Percentiles rank a stretch among this genome's conserved stretches.
These are phyloP conservation scores for Campoplex capitator DNA, from an alignment of 2,888 invertebrate genomes.

Conservation along the genomic window DNA sequence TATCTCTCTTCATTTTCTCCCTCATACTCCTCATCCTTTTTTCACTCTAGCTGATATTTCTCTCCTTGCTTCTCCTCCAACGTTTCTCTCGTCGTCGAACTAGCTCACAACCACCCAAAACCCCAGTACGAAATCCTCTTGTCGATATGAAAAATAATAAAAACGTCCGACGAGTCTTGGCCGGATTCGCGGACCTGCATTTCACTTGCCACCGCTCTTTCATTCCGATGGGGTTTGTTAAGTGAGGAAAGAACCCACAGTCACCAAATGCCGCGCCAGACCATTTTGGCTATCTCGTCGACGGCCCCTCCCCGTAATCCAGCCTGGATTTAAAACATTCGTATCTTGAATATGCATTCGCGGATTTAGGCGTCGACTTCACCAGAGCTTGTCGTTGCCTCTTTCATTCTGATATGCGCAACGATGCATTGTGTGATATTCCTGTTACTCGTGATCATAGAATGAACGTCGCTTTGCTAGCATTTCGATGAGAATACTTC, in stretches of 20 bases:
- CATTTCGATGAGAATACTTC: constrained; percentile 37
- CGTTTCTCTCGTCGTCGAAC: constrained; percentile 60
- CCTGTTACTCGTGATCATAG: constrained; percentile 50
- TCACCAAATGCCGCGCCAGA: constrained; percentile 33
- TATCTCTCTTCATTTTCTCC: constrained; percentile 65
- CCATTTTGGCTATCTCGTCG: constrained; percentile 60
- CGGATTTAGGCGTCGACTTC: constrained; percentile 75
- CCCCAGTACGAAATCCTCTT: constrained; percentile 68
- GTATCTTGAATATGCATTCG: constrained; percentile 83
- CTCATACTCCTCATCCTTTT: constrained; percentile 65
- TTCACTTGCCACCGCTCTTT: constrained; percentile 61
- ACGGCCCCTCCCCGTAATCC: constrained; percentile 78
- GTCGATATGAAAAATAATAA: constrained; percentile 82
- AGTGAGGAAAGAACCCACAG: constrained; percentile 33
- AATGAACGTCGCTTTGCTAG: constrained; percentile 52
- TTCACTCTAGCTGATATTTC: constrained; percentile 69
- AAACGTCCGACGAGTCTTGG: constrained; percentile 69
- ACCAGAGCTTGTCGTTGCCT: constrained; percentile 58
- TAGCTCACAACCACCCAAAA: constrained; percentile 61
- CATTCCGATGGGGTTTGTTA: constrained; percentile 35
- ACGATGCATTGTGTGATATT: constrained; percentile 51
- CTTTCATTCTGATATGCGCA: constrained; percentile 58
- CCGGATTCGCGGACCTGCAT: constrained; percentile 52
- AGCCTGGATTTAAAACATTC: constrained; percentile 82
- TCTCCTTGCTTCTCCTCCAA: constrained; percentile 67